A percentile compares a stretch with the other conserved stretches of the same genome.
These are phyloP conservation scores for Camponotus vicinus DNA, from an alignment of 1,140 invertebrate genomes.

Conservation along the genomic window DNA sequence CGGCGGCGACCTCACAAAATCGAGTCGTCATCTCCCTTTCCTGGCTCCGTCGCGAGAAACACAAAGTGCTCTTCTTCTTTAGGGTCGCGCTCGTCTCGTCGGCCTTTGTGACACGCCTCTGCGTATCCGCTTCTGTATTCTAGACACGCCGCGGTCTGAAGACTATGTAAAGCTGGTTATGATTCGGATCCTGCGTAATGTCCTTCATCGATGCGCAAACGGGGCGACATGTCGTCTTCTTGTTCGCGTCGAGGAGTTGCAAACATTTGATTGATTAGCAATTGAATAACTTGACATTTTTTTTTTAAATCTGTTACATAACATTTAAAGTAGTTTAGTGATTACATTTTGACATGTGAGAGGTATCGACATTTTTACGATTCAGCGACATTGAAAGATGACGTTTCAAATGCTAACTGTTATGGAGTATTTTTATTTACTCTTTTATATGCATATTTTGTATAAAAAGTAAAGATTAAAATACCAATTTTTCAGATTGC, in stretches of 20 bases:
- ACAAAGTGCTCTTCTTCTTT: slow-evolving; percentile 51
- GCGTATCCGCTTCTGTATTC: slow-evolving; percentile 16
- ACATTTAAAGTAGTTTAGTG: neutral
- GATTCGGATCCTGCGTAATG: slow-evolving; percentile 17
- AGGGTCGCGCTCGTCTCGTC: slow-evolving; percentile 8
- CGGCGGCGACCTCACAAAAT: slow-evolving; percentile 32
- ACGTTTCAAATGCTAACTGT: no score
- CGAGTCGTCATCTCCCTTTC: slow-evolving; percentile 46
- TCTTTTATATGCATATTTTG: no score
- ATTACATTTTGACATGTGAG: no score
- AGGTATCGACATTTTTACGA: no score
- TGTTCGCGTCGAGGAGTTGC: neutral
- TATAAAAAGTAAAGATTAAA: neutral
- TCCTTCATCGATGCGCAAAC: neutral
- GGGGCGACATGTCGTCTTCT: neutral
- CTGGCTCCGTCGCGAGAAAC: slow-evolving; percentile 2
- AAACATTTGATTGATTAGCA: neutral
- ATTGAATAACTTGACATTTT: slow-evolving; percentile 11
- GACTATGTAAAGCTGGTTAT: slow-evolving; percentile 20
- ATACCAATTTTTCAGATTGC: no score
- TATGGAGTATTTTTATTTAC: no score
- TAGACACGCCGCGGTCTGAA: neutral
- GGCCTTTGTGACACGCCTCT: slow-evolving; percentile 23
- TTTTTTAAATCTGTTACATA: neutral
- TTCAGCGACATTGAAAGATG: no score